Evolutionary conservation across 53 echinoderm and acorn worm species (phyloP).

Genomic region (Apostichopus leukothele): DNA sequence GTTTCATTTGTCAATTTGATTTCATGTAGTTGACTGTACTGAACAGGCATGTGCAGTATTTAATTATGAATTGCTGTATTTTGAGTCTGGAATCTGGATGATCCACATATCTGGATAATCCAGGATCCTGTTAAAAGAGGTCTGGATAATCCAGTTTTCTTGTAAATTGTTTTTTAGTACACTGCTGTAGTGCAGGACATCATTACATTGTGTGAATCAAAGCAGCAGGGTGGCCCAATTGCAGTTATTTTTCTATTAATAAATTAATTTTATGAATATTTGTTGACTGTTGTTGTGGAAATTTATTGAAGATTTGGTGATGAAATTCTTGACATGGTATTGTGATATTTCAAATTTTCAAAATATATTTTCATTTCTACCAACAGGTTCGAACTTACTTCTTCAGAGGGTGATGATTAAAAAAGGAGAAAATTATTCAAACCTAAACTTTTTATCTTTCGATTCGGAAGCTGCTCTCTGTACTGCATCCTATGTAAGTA

Average conservation of each 20-base stretch:
- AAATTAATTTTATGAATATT: too few species aligned
- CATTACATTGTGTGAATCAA: not conserved
- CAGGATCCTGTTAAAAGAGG: too few species aligned
- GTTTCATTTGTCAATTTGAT: not conserved
- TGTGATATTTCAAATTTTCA: not conserved
- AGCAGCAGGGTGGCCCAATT: too few species aligned
- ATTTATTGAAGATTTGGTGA: not conserved
- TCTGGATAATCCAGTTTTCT: too few species aligned
- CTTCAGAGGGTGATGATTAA: slow-evolving; percentile 87
- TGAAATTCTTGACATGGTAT: not conserved
- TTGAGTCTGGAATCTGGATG: too few species aligned
- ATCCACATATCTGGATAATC: too few species aligned
- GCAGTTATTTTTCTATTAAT: too few species aligned
- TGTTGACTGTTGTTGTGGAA: too few species aligned
- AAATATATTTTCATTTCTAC: too few species aligned
- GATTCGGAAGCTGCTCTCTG: slow-evolving; percentile 88
- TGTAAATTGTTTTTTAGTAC: too few species aligned
- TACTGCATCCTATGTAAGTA: slow-evolving; percentile 87
- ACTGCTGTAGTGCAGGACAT: not conserved
- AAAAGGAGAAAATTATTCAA: slow-evolving; percentile 74
- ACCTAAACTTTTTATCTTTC: slow-evolving; percentile 84
- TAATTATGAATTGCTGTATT: too few species aligned
- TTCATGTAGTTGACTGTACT: not conserved
- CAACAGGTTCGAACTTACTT: slow-evolving; percentile 84
- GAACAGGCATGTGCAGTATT: too few species aligned